Evolutionary conservation across 2,888 invertebrate genomes (phyloP), one percentile per base, ranked within the genome.

Genomic region (Coleophora flavipennella): DNA sequence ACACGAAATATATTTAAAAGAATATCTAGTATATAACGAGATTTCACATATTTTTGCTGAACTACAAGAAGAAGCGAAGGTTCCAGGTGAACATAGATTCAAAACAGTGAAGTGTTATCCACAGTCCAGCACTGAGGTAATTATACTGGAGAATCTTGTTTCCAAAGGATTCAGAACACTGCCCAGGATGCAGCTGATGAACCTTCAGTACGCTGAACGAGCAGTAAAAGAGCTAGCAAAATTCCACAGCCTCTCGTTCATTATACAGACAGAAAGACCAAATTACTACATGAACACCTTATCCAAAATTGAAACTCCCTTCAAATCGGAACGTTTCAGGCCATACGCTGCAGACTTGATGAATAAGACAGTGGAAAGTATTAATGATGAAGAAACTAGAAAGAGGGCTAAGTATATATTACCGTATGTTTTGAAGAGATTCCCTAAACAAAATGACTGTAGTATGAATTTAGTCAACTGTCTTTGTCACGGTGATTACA

Each of bases 51-150:
- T 67, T 14, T 69, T 61, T 14, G 43, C 50, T 6, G 53, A 62
- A 31, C 13, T 77, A 1, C 68, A 77, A 57, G 52, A 62, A 39
- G 62, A n/a, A n/a, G n/a, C 55, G 0, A 42, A 54, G 1, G 43
- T 78, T 6, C 69, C 72, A 0, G 2, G 12, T 0, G 42, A 53
- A 8, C 58, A 72, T 39, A 61, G 59, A 49, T 70, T 52, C 28
- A 62, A 55, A 43, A 54, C 53, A 13, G 61, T 58, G 0, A 67
- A 63, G 50, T 46, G 51, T 35, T 72, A 62, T 28, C 56, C 63
- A 1, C 65, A 62, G 42, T 59, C 55, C 1, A 49, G 48, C 14
- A 33, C 42, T 8, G 57, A 68, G 33, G 25, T 8, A 46, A 48
- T 12, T 8, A 27, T 27, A 27, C 10, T 27, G 10, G 28, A 27